Evolutionary conservation across 2,113 vertebrate species (phyloP), one percentile per base, ranked within the genome.

Genomic region (Parus major): DNA sequence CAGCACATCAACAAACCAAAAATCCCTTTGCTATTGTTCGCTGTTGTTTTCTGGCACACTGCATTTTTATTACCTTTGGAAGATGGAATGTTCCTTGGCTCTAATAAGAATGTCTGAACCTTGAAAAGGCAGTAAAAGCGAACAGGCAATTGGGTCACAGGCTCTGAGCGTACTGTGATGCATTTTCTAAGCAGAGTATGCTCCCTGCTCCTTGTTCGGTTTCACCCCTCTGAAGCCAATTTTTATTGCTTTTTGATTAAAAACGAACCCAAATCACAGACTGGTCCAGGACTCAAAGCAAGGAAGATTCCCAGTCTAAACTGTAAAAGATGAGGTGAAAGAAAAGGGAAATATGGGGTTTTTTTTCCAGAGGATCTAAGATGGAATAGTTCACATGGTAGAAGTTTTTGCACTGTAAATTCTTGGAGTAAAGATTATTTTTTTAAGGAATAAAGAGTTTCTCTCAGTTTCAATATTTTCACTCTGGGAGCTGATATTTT

Each of bases 71-170:
- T 81, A 73, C 90, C 75, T 87, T 59, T 64, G 70, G 75, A 82
- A 82, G 76, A 5, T 79, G 90, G 90, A 93, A 85, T 57, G 90
- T 94, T 96, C 87, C 71, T 41, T 91, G 87, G 76, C 71, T 82
- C 46, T 53, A 28, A 85, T 82, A 91, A 91, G 88, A 84, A 56
- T 11, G 70, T 33, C 87, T 42, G 76, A 35, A 44, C 61, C 71
- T 70, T 73, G 42, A 47, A 39, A 39, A 75, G 66, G 83, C 87
- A 79, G 50, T 35, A 7, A 73, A 88, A 85, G 56, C 70, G 78
- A 52, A 55, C 17, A 72, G 46, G 86, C 55, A n/a, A 5, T 11
- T 69, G 39, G 53, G 69, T 49, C 73, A 20, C 59, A 35, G 73
- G 68, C 64, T 68, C n/a, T 50, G 16, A 28, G 12, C 66, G 72